Base-by-base conservation (phyloP, 2,888 invertebrate genomes). In the Crematogaster levior region DNA sequence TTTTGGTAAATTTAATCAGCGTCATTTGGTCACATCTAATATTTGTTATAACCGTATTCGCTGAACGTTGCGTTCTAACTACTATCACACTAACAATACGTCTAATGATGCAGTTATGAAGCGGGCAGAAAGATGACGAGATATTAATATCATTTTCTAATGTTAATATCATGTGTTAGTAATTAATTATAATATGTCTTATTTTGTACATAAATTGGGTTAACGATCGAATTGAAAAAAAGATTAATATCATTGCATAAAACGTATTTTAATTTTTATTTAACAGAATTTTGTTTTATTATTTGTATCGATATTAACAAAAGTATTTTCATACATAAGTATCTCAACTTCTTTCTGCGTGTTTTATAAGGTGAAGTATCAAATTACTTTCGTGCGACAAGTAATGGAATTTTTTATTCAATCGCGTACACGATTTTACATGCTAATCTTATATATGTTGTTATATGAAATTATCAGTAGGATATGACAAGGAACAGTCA, bases 41-140 rank as follows among this genome's bases (percentile, higher is more conserved):
- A 88, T 65, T 84, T 75, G 79, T 88, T 68, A 68, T 89, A 88
- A 89, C 84, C 58, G 82, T 80, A 84, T 83, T 89, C 80, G 83
- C 90, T 87, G 75, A 82, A 81, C n/a, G 83, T 81, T 84, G 85
- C 86, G 86, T 85, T n/a, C 90, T 89, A 90, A 90, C 89, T 88
- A 88, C 88, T 85, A 89, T 90, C 86, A 82, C 84, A 90, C 89
- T 89, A 89, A 89, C 89, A 85, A 83, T 89, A 87, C 85, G 87
- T 77, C 84, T 89, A 87, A 86, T 83, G 82, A 85, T 81, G 60
- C 84, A 81, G 51, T 74, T 84, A 68, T 83, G 40, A 85, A 90
- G 84, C 75, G 84, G 82, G 90, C 75, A 84, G 68, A 85, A 85
- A 83, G 68, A 80, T 75, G 65, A 37, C 48, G 74, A 82, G 82